A percentile compares a stretch with the other conserved stretches of the same genome.
Conservation (phyloP, 2,113 vertebrate genomes). For the Accipiter virgatus region DNA sequence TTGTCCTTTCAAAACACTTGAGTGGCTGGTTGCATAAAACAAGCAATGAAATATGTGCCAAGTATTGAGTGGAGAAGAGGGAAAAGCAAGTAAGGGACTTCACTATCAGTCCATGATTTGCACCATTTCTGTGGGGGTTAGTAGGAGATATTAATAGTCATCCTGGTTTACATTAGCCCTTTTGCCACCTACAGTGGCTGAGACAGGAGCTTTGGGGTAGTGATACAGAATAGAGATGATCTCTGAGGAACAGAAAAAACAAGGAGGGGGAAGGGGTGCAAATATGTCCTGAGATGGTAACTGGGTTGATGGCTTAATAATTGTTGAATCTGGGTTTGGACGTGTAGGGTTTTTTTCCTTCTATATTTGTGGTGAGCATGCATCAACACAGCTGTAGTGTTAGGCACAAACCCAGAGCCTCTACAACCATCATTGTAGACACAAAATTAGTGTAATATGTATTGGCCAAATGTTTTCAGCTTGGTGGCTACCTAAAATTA, state of each 20-base stretch:
- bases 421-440: background rate
- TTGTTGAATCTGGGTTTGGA: background rate
- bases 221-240: background rate
- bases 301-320: background rate
- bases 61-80: background rate
- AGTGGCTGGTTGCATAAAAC: background rate
- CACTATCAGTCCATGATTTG: background rate
- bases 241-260: background rate
- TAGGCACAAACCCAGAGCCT: slow-evolving; percentile 17
- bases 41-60: background rate
- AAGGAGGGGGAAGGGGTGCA: background rate
- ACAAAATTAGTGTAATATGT: background rate
- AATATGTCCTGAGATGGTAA: background rate
- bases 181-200: background rate
- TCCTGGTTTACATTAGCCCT: background rate
- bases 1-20: background rate
- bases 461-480: slow-evolving; percentile 16
- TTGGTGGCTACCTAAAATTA: slow-evolving; percentile 56
- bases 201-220: background rate
- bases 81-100: background rate
- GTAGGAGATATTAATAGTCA: background rate
- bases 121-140: background rate
- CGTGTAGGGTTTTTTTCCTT: background rate
- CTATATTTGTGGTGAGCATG: slow-evolving; percentile 34
- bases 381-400: slow-evolving; percentile 47